Conservation (phyloP, 1,140 invertebrate species). For the Anagrus nilaparvatae region DNA sequence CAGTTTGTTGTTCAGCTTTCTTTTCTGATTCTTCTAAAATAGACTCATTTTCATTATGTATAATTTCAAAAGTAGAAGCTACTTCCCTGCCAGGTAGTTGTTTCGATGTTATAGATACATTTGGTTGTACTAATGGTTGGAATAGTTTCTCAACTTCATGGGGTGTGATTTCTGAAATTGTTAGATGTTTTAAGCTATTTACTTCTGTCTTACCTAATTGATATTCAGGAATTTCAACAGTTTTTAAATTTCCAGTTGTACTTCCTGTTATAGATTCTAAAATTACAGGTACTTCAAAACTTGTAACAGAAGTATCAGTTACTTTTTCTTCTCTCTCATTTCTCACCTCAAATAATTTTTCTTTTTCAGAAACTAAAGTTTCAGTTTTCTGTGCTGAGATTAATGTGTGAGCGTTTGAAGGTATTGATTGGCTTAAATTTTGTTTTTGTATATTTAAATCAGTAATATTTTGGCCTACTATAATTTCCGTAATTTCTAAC, state of each 20-base stretch:
- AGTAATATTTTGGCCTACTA: slow-evolving; percentile 12
- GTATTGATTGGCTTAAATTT: slow-evolving; percentile 20
- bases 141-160: slow-evolving; percentile 25
- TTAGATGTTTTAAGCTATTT: slow-evolving; percentile 19
- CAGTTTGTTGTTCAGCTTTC: slow-evolving; percentile 6
- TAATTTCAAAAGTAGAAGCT: slow-evolving; percentile 22
- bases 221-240: slow-evolving; percentile 12
- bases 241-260: neutral
- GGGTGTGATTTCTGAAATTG: slow-evolving; percentile 21
- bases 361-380: slow-evolving; percentile 3
- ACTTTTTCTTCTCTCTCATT: neutral
- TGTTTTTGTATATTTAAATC: slow-evolving; percentile 13
- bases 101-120: slow-evolving; percentile 12
- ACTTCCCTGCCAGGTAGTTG: slow-evolving; percentile 19
- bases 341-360: slow-evolving; percentile 1
- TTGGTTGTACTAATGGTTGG: slow-evolving; percentile 11
- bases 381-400: slow-evolving; percentile 19
- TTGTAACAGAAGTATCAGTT: neutral
- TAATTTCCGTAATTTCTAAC: slow-evolving; percentile 5
- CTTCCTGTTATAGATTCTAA: neutral
- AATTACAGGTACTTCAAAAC: neutral
- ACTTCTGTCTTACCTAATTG: slow-evolving; percentile 15
- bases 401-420: slow-evolving; percentile 20
- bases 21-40: slow-evolving; percentile 10
- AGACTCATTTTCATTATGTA: slow-evolving; percentile 24